These are phyloP conservation scores for Syngnathus scovelli DNA, from an alignment of 2,113 vertebrate species.

Conservation along the genomic window DNA sequence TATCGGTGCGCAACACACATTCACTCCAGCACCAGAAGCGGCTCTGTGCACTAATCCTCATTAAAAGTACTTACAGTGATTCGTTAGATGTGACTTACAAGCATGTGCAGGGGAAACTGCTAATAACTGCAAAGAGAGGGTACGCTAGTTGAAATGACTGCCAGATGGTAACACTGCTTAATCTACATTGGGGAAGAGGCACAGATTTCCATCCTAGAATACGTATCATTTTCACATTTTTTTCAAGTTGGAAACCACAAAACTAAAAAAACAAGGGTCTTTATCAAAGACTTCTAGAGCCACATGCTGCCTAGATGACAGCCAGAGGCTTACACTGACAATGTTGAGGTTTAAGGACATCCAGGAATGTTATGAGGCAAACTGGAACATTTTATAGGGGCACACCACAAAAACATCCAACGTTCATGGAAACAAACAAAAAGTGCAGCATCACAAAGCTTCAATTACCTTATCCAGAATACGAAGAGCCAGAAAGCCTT, in stretches of 20 bases:
- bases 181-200: background rate
- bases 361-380: constrained; percentile 49
- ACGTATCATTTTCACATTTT: background rate
- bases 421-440: constrained; percentile 39
- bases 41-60: constrained; percentile 1
- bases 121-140: constrained; percentile 18
- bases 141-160: constrained; percentile 16
- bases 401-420: constrained; percentile 27
- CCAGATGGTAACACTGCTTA: constrained; percentile 5
- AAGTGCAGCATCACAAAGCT: constrained; percentile 12
- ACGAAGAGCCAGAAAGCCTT: constrained; percentile 4
- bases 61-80: constrained; percentile 8
- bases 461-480: constrained; percentile 5
- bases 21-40: constrained; percentile 25
- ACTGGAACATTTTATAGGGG: constrained; percentile 51
- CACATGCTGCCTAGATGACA: constrained; percentile 39
- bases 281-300: constrained; percentile 9
- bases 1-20: constrained; percentile 23
- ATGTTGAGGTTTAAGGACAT: constrained; percentile 44
- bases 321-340: constrained; percentile 19
- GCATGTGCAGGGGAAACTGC: background rate
- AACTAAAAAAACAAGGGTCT: background rate
- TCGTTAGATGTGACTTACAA: constrained; percentile 6
- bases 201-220: background rate
- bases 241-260: background rate